Evolutionary conservation across 2,888 invertebrate species (phyloP).

Genomic region (Diloba caeruleocephala): DNA sequence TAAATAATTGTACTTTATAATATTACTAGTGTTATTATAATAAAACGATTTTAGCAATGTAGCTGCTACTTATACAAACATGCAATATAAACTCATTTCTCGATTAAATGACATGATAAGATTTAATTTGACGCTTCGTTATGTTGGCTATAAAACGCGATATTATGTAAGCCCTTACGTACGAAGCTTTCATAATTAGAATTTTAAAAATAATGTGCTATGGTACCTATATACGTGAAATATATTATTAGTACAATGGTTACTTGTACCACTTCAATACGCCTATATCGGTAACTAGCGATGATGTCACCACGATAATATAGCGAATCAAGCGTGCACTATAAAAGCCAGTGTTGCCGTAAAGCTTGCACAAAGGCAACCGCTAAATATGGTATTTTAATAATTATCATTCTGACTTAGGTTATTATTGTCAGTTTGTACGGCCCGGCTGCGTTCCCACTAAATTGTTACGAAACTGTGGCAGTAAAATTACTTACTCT

Average conservation of each 20-base stretch:
- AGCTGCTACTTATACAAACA: too few species aligned
- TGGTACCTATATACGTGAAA: not conserved
- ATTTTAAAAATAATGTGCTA: conserved; percentile 18
- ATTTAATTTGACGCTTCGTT: conserved; percentile 40
- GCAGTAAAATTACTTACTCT: conserved; percentile 46
- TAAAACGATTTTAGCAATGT: too few species aligned
- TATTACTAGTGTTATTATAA: too few species aligned
- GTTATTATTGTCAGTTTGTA: conserved; percentile 53
- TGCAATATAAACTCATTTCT: conserved; percentile 37
- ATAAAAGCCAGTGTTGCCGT: conserved; percentile 60
- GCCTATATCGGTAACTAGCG: conserved; percentile 30
- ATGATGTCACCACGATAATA: conserved; percentile 61
- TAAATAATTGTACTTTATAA: too few species aligned
- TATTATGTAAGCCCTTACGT: conserved; percentile 31
- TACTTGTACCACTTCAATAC: too few species aligned
- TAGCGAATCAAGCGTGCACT: conserved; percentile 58
- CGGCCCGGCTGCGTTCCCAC: conserved; percentile 55
- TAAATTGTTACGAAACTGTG: conserved; percentile 56
- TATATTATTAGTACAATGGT: conserved; percentile 25
- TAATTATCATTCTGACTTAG: conserved; percentile 65
- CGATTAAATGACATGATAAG: conserved; percentile 44
- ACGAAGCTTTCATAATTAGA: conserved; percentile 22
- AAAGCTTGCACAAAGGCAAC: conserved; percentile 58
- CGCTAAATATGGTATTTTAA: conserved; percentile 65
- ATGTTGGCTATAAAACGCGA: conserved; percentile 23